Conservation (phyloP, 1,140 invertebrate species). For the Drosophila albomicans region DNA sequence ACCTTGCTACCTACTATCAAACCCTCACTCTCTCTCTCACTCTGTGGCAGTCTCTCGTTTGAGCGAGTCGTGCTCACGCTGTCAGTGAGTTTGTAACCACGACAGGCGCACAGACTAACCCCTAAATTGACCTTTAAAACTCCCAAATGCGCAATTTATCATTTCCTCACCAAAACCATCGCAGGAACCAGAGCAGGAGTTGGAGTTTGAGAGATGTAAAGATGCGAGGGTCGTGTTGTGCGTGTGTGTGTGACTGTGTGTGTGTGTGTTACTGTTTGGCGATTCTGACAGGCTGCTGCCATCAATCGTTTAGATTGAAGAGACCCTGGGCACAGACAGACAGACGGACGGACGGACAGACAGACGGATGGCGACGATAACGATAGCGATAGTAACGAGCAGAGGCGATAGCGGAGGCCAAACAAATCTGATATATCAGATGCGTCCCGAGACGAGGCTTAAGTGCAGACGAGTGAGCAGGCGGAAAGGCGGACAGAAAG, state of each 20-base stretch:
- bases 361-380: conserved; percentile 37
- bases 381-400: conserved; percentile 41
- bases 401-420: conserved; percentile 46
- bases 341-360: background rate
- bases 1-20: background rate
- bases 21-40: background rate
- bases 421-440: conserved; percentile 78
- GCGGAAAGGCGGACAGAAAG: background rate
- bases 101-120: conserved; percentile 60
- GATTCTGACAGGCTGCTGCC: conserved; percentile 58
- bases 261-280: conserved; percentile 21
- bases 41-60: too few relatives aligned
- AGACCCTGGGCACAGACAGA: conserved; percentile 33
- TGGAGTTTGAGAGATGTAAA: background rate
- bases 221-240: conserved; percentile 14
- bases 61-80: conserved; percentile 37
- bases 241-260: conserved; percentile 13
- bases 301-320: conserved; percentile 77
- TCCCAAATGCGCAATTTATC: conserved; percentile 84
- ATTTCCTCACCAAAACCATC: conserved; percentile 69
- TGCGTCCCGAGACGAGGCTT: conserved; percentile 71
- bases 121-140: conserved; percentile 84
- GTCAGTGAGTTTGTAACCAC: conserved; percentile 61
- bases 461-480: conserved; percentile 40
- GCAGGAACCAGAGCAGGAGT: background rate